Conservation (phyloP, 2,888 invertebrate genomes). For the Apeira syringaria region DNA sequence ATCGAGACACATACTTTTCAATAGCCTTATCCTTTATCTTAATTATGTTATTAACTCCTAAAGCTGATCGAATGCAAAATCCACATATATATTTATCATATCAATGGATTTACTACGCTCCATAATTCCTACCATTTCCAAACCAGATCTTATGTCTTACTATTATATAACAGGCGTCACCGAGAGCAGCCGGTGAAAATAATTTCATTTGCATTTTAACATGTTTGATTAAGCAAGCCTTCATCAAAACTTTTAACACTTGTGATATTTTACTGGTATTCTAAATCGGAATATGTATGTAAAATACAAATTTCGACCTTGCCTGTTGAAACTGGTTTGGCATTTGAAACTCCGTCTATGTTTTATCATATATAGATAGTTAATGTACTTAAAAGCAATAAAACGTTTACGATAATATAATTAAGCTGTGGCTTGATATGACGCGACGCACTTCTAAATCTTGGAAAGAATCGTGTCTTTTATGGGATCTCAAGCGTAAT, state of each 20-base stretch:
- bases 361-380: conserved; percentile 35
- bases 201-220: conserved; percentile 15
- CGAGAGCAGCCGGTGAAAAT: conserved; percentile 9
- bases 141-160: conserved; percentile 3
- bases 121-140: not conserved
- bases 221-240: conserved; percentile 2
- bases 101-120: conserved; percentile 3
- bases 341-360: conserved; percentile 57
- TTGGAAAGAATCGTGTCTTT: conserved; percentile 5
- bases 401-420: conserved; percentile 12
- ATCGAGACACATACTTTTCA: conserved; percentile 4
- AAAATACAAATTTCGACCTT: conserved; percentile 63
- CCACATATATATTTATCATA: conserved; percentile 10
- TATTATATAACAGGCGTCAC: conserved; percentile 12
- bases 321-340: conserved; percentile 68
- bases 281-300: conserved; percentile 52
- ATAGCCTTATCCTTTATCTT: not conserved
- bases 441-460: conserved; percentile 3
- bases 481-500: conserved; percentile 13
- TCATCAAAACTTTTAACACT: conserved; percentile 12
- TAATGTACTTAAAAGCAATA: conserved; percentile 15
- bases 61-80: conserved; percentile 29
- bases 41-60: conserved; percentile 18
- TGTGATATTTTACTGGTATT: conserved; percentile 34
- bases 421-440: conserved; percentile 7